These are phyloP conservation scores for Polydrusus cervinus DNA, from an alignment of 2,888 invertebrate species.

Conservation along the genomic window DNA sequence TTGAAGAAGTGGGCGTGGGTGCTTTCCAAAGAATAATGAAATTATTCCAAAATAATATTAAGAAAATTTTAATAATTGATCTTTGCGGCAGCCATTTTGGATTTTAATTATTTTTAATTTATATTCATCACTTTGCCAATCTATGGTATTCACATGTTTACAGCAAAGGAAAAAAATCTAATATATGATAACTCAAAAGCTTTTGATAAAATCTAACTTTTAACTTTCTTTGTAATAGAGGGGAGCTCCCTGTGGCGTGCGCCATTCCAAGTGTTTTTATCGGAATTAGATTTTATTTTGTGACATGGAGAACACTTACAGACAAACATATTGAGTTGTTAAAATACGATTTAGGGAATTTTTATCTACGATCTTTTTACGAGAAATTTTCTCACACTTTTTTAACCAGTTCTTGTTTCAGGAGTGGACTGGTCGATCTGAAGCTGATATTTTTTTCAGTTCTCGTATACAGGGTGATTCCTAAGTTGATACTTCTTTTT, in stretches of 20 bases:
- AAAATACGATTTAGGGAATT: slow-evolving; percentile 36
- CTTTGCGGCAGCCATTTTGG: too few relatives aligned
- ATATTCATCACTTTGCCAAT: too few relatives aligned
- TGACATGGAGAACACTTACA: slow-evolving; percentile 43
- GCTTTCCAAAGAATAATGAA: not conserved
- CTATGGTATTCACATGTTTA: not conserved
- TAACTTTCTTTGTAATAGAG: slow-evolving; percentile 27
- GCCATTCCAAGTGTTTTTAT: slow-evolving; percentile 64
- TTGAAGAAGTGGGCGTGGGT: not conserved
- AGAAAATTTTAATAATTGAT: too few relatives aligned
- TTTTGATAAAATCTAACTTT: slow-evolving; percentile 22
- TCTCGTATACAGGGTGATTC: too few relatives aligned
- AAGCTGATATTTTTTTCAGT: too few relatives aligned
- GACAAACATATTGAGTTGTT: slow-evolving; percentile 47
- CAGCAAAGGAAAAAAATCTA: not conserved
- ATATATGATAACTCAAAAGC: slow-evolving; percentile 1
- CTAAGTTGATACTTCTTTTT: too few relatives aligned
- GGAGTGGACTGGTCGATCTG: too few relatives aligned
- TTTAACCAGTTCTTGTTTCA: not conserved
- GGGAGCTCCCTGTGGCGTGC: slow-evolving; percentile 56
- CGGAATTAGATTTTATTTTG: slow-evolving; percentile 60
- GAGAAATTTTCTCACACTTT: not conserved
- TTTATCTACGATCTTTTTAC: slow-evolving; percentile 21
- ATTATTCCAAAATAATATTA: not conserved
- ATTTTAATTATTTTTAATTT: too few relatives aligned